Evolutionary conservation across 2,888 invertebrate species (phyloP), one percentile per base, ranked within the genome.

Genomic region (Uloborus plumipes): DNA sequence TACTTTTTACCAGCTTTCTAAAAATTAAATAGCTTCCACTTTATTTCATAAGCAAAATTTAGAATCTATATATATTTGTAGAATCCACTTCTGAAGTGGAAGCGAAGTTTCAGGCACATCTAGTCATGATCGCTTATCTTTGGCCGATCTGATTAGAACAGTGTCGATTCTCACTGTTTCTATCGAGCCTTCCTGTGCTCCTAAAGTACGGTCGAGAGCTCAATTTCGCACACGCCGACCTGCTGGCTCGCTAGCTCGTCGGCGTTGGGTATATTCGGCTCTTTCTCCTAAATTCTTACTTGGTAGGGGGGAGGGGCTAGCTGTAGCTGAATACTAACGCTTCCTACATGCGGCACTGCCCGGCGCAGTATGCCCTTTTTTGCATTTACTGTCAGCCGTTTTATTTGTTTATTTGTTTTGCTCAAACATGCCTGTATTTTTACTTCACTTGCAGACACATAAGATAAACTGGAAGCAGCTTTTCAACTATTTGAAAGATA

Each of bases 261-360:
- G 78, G 72, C 72, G 78, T 18, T 62, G 72, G 72, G 72, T 72
- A 79, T 79, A 79, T 79, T 79, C 71, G 78, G 79, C 79, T 79
- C 77, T 70, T 77, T 77, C 77, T 71, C 72, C 72, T 67, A 79
- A 79, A 59, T 66, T 72, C 78, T 59, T 50, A 31, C 50, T 67
- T 72, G 50, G 18, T 66, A 61, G 66, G 64, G 58, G 77, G 77
- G 70, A 77, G 76, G 70, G 77, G 77, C 70, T 70, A 53, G 70
- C 77, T 77, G 70, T 58, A 47, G 64, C 70, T 70, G 77, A 70
- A 70, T 64, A 70, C 77, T 77, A n/a, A 55, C 70, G 77, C 77
- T 70, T 70, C 77, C 70, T 53, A 55, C 47, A 47, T 55, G 77
- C 49, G 77, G 77, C 77, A 77, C 77, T 77, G 69, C 77, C 70